Percentiles rank a stretch among this genome's conserved stretches.
phyloP scores from a whole-genome alignment of 2,113 vertebrate species.

The Vidua chalybeata region DNA sequence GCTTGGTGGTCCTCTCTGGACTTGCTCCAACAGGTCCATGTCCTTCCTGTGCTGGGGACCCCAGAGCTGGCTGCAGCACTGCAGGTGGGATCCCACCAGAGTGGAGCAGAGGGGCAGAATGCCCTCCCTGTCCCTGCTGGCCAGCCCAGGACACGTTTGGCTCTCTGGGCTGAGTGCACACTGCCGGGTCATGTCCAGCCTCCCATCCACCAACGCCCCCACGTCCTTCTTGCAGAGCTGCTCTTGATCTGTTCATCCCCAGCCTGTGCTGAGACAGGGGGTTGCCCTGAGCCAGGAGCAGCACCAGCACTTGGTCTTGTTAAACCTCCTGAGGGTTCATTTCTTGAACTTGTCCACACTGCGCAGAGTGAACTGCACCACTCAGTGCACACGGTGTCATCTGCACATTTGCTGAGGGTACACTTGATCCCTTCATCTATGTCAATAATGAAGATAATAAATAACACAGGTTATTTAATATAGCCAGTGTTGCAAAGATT shows the following conservation, averaged over 20 bases:
- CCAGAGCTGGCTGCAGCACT: background rate
- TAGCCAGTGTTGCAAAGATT: background rate
- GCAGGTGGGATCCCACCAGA: background rate
- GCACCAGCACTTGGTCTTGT: background rate
- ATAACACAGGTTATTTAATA: background rate
- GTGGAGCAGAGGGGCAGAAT: background rate
- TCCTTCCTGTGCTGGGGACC: background rate
- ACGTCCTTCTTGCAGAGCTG: background rate
- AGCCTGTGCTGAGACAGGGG: rapidly evolving
- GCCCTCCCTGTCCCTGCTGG: rapidly evolving
- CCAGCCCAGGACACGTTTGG: background rate
- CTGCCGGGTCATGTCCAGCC: background rate
- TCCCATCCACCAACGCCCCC: rapidly evolving
- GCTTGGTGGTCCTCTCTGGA: background rate
- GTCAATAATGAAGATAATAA: background rate
- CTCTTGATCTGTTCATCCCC: background rate
- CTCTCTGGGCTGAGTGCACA: background rate
- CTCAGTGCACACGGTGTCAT: background rate
- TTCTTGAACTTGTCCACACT: background rate
- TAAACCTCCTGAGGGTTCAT: background rate
- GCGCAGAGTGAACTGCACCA: background rate
- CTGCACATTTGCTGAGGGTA: background rate
- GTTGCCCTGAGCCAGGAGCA: background rate
- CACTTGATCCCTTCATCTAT: background rate
- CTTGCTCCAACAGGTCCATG: background rate